Conservation (phyloP, 2,113 vertebrate species). For the Crotalus tigris region DNA sequence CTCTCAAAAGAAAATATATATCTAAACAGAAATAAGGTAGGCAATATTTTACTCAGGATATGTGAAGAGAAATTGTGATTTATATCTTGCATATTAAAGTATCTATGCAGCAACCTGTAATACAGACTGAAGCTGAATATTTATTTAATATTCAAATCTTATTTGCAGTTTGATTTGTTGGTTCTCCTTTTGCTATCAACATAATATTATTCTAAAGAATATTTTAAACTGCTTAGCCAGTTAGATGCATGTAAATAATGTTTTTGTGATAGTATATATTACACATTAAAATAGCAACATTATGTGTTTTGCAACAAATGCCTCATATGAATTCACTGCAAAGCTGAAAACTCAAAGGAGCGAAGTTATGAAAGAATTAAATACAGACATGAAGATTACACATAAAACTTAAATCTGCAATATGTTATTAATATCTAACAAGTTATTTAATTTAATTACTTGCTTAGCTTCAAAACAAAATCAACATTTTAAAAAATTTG, state of each 20-base stretch:
- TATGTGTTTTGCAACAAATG: background rate
- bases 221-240: conserved; percentile 37
- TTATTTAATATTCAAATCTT: background rate
- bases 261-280: conserved; percentile 17
- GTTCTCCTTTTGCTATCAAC: background rate
- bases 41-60: background rate
- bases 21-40: background rate
- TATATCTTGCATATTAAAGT: background rate
- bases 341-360: background rate
- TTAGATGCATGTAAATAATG: conserved; percentile 28
- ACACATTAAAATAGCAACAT: conserved; percentile 22
- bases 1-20: no score
- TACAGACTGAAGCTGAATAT: background rate
- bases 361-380: background rate
- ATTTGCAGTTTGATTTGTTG: background rate
- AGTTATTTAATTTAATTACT: background rate
- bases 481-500: background rate
- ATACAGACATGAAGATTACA: background rate
- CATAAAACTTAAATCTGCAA: background rate
- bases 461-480: background rate
- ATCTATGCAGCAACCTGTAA: background rate
- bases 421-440: background rate
- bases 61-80: background rate
- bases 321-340: background rate
- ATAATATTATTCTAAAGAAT: background rate